These are phyloP conservation scores for Zaprionus tsacasi DNA, from an alignment of 1,140 invertebrate species.

Conservation along the genomic window DNA sequence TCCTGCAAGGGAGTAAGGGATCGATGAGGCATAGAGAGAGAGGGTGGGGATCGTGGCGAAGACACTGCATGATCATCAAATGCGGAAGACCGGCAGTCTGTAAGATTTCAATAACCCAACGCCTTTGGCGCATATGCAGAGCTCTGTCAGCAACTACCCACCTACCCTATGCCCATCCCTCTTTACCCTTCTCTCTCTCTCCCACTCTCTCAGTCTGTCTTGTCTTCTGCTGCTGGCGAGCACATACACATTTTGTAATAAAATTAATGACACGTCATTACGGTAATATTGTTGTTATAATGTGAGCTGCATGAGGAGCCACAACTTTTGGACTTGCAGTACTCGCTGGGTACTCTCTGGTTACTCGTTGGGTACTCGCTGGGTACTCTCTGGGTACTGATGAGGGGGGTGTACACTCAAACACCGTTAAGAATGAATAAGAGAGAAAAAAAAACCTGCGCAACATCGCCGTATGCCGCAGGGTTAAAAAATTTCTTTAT, in stretches of 20 bases:
- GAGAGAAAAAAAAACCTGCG: slow-evolving; percentile 13
- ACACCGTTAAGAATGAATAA: slow-evolving; percentile 43
- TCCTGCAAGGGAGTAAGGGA: not conserved
- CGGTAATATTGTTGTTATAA: slow-evolving; percentile 83
- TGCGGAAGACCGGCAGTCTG: slow-evolving; percentile 77
- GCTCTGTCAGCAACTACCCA: not conserved
- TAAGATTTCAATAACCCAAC: slow-evolving; percentile 73
- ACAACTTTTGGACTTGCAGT: slow-evolving; percentile 12
- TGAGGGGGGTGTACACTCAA: not conserved
- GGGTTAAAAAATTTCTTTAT: slow-evolving; percentile 78
- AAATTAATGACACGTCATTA: slow-evolving; percentile 84
- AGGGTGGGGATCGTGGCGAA: too few species aligned
- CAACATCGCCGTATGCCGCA: slow-evolving; percentile 37
- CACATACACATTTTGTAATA: slow-evolving; percentile 81
- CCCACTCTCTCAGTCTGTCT: not conserved
- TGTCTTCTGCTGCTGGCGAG: not conserved
- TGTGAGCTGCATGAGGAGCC: slow-evolving; percentile 52
- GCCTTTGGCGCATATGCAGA: slow-evolving; percentile 48
- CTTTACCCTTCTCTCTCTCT: not conserved
- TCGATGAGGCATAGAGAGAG: not conserved
- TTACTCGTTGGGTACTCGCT: slow-evolving; percentile 39
- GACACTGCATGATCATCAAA: slow-evolving; percentile 54
- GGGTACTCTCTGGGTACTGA: slow-evolving; percentile 20
- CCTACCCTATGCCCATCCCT: not conserved
- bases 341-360: slow-evolving; percentile 28